Percentiles rank a stretch among this genome's conserved stretches.
These are phyloP conservation scores for Emydocephalus ijimae DNA, from an alignment of 2,113 vertebrate species.

Conservation along the genomic window DNA sequence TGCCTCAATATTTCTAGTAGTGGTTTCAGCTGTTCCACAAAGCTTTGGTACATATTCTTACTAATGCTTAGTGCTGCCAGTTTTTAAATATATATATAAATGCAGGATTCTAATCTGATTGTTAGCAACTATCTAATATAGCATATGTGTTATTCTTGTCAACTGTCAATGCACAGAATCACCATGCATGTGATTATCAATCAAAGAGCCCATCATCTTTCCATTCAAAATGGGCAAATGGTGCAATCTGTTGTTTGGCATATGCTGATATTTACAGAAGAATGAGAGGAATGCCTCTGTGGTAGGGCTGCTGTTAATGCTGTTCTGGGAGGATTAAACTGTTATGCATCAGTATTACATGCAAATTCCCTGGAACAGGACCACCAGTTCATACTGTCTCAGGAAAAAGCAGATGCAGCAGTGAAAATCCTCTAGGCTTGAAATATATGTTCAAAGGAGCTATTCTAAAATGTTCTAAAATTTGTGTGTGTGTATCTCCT, in stretches of 20 bases:
- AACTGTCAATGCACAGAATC: not conserved
- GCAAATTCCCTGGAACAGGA: not conserved
- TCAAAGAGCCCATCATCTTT: constrained; percentile 2
- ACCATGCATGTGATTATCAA: not conserved
- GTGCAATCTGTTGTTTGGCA: not conserved
- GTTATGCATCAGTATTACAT: not conserved
- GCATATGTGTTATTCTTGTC: not conserved
- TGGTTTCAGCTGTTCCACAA: not conserved
- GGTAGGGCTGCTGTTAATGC: not conserved
- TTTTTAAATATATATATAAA: not conserved
- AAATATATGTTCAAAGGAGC: not conserved
- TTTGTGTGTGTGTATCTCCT: not conserved
- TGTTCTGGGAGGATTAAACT: not conserved
- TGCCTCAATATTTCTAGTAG: not conserved
- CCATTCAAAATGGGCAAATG: constrained; percentile 29
- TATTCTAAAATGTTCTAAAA: not conserved
- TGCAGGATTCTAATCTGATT: not conserved
- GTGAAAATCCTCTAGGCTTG: not conserved
- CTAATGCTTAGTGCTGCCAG: not conserved
- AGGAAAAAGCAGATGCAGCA: not conserved
- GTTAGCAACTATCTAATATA: not conserved
- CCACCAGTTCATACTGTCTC: not conserved
- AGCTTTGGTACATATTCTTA: not conserved
- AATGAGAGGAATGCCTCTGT: not conserved
- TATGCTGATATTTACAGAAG: not conserved